Conservation (phyloP, 2,888 invertebrate genomes). For the Drosophila multiciliata region DNA sequence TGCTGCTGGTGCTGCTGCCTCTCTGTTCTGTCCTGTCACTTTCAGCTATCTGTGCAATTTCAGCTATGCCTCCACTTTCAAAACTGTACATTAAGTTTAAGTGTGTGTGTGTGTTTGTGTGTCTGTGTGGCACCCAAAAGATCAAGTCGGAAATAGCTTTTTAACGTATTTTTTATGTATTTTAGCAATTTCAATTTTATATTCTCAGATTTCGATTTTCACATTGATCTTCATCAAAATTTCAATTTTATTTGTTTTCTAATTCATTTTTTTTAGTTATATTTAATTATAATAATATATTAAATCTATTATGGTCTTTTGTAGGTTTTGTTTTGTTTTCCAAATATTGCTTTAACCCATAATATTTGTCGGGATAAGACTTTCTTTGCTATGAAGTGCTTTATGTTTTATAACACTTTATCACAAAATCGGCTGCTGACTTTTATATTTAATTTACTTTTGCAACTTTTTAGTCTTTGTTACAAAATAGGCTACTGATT, state of each 20-base stretch:
- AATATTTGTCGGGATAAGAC: not conserved
- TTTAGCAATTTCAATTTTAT: not conserved
- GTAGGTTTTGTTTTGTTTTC: no score
- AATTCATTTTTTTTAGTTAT: no score
- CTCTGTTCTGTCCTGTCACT: slow-evolving; percentile 1
- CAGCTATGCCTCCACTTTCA: not conserved
- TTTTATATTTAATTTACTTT: not conserved
- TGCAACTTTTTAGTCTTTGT: not conserved
- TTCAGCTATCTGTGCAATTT: slow-evolving; percentile 20
- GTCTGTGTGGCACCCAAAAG: not conserved
- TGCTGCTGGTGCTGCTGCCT: slow-evolving; percentile 2
- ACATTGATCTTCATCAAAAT: not conserved
- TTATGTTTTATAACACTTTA: not conserved
- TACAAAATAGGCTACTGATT: not conserved
- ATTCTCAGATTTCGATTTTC: not conserved
- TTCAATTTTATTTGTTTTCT: not conserved
- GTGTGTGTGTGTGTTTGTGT: not conserved
- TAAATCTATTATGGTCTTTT: no score
- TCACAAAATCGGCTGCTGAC: not conserved
- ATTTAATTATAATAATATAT: no score
- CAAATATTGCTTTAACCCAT: no score
- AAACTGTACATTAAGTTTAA: not conserved
- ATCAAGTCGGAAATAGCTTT: not conserved
- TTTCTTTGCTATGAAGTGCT: not conserved
- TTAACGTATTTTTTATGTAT: not conserved